These are phyloP conservation scores for Drosophila glabriapex DNA, from an alignment of 2,888 invertebrate genomes.

Conservation along the genomic window DNA sequence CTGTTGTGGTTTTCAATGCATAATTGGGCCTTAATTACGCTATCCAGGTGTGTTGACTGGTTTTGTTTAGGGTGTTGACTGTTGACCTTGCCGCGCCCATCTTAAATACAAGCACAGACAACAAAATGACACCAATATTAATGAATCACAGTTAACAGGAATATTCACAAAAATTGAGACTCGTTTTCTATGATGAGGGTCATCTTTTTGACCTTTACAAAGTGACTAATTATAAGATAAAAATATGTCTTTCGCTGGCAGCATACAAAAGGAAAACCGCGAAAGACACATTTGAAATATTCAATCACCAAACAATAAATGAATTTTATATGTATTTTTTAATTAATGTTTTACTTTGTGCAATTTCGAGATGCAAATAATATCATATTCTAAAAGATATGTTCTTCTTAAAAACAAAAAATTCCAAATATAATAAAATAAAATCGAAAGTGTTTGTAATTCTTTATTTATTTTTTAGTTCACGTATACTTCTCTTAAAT, in stretches of 20 bases:
- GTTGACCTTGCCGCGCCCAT: constrained; percentile 60
- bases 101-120: neutral
- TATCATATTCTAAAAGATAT: no score
- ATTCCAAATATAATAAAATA: neutral
- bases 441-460: no score
- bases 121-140: neutral
- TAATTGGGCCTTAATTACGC: constrained; percentile 66
- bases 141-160: constrained; percentile 1
- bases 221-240: neutral
- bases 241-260: neutral
- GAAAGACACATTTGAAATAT: no score
- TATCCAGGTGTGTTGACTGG: constrained; percentile 28
- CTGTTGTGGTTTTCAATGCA: constrained; percentile 68
- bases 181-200: neutral
- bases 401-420: neutral
- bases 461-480: no score
- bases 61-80: constrained; percentile 6
- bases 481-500: neutral
- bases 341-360: neutral
- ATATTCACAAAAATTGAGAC: neutral
- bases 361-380: neutral
- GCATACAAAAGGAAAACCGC: no score
- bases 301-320: neutral
- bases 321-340: neutral
- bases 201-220: neutral